phyloP scores from a whole-genome alignment of 2,888 invertebrate genomes.

The Aphidius colemani region DNA sequence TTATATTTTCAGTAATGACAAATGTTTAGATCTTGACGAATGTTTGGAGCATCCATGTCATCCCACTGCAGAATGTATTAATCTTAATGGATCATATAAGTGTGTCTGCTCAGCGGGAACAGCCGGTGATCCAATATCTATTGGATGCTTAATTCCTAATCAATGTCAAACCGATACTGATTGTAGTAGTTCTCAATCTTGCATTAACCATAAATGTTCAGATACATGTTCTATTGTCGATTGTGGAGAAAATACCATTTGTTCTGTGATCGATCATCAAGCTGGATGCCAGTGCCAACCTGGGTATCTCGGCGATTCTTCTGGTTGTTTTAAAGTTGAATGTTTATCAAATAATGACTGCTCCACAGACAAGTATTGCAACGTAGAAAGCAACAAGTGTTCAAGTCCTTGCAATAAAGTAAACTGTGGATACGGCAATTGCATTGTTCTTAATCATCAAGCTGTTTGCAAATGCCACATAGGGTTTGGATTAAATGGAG shows the following conservation, averaged over 20 bases:
- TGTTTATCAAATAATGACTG: conserved; percentile 81
- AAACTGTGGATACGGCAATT: conserved; percentile 81
- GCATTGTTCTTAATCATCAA: conserved; percentile 74
- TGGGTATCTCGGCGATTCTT: conserved; percentile 82
- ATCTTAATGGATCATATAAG: conserved; percentile 78
- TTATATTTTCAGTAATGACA: conserved; percentile 73
- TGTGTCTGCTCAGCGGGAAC: conserved; percentile 81
- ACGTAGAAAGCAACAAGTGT: conserved; percentile 76
- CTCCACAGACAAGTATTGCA: conserved; percentile 75
- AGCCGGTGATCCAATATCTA: conserved; percentile 73
- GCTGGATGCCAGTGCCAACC: conserved; percentile 78
- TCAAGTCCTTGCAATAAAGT: conserved; percentile 80
- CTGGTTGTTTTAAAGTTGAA: conserved; percentile 89
- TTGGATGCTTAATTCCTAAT: conserved; percentile 76
- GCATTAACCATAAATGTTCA: conserved; percentile 76
- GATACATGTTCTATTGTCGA: conserved; percentile 76
- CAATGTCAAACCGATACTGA: conserved; percentile 76
- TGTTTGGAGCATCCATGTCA: conserved; percentile 81
- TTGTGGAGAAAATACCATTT: conserved; percentile 80
- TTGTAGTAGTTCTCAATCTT: conserved; percentile 77
- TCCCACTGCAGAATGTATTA: conserved; percentile 77
- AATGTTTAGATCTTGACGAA: conserved; percentile 82
- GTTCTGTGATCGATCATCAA: conserved; percentile 73
- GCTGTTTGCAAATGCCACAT: conserved; percentile 75
- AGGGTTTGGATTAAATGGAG: conserved; percentile 72